phyloP scores from a whole-genome alignment of 2,797 vertebrate species.

The Lepilemur ruficaudatus region DNA sequence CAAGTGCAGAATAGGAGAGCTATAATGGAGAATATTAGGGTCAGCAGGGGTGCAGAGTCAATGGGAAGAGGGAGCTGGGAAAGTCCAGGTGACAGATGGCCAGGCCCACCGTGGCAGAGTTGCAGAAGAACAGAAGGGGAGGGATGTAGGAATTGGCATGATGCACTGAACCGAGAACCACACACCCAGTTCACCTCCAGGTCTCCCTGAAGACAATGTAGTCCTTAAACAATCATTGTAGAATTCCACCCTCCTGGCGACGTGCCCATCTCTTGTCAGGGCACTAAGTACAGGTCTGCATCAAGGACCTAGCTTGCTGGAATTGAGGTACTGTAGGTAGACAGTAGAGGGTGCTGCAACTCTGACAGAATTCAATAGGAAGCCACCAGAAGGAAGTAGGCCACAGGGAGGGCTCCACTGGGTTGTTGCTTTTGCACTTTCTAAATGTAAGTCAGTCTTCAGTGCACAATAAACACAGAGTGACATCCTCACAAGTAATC shows the following conservation, averaged over 20 bases:
- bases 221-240: neutral
- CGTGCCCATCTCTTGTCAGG: neutral
- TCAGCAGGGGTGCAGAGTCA: neutral
- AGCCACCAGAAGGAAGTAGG: constrained; percentile 1
- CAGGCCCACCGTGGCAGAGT: neutral
- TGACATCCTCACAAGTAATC: neutral
- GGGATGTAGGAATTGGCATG: neutral
- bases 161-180: neutral
- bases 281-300: neutral
- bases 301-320: neutral
- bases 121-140: neutral
- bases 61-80: neutral
- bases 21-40: neutral
- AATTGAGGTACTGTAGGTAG: neutral
- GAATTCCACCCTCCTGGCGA: neutral
- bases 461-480: neutral
- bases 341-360: constrained; percentile 10
- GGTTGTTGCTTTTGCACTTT: neutral
- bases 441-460: neutral
- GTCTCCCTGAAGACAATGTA: neutral
- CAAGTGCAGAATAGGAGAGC: neutral
- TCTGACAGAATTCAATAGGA: neutral
- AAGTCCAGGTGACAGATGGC: neutral
- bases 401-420: neutral
- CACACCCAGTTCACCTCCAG: neutral